Base-by-base conservation (phyloP, 2,888 invertebrate genomes). In the Alentia gelatinosa region DNA sequence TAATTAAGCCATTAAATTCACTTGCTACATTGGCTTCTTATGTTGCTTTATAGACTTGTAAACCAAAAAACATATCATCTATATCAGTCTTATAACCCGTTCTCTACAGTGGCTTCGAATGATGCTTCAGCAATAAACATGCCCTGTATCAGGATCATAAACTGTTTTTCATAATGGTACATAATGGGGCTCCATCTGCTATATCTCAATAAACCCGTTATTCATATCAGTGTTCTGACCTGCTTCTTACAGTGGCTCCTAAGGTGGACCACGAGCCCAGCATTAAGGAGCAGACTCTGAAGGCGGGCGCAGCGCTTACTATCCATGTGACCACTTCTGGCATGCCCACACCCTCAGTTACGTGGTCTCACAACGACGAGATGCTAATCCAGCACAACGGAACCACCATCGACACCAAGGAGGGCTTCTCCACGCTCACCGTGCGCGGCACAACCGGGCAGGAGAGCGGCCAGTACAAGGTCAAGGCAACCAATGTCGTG, bases 311-410 rank as follows among this genome's bases (percentile, higher is more conserved):
- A 79, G 94, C 94, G 30, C 91, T 95, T 33, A 91, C 93, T 42
- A 92, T 96, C 7, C 93, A 94, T 68, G 95, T 95, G 35, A 94
- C 94, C 92, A 94, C 95, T 74, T 94, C 94, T 90, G 96, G 96
- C n/a, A 94, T 94, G 90, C 96, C 96, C 42, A 93, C 93, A 39
- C 96, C 96, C 50, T 92, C 92, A 15, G 93, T 95, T 39, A 91
- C 93, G 23, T 96, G 96, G 95, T 91, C 93, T 42, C 92, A 94
- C 40, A 94, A 95, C 89, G 94, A 94, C 23, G 93, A 94, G 91
- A 97, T 97, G 90, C 97, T 99, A 35, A 97, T 97, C 92, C 95
- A 94, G 63, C 93, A 94, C 39, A 92, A 94, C 30, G 93, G 94
- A 50, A 92, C 95, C 88, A 93, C 94, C 91, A 94, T 95, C 33